Conservation (phyloP, 2,113 vertebrate species). For the Coracopsis vasa region DNA sequence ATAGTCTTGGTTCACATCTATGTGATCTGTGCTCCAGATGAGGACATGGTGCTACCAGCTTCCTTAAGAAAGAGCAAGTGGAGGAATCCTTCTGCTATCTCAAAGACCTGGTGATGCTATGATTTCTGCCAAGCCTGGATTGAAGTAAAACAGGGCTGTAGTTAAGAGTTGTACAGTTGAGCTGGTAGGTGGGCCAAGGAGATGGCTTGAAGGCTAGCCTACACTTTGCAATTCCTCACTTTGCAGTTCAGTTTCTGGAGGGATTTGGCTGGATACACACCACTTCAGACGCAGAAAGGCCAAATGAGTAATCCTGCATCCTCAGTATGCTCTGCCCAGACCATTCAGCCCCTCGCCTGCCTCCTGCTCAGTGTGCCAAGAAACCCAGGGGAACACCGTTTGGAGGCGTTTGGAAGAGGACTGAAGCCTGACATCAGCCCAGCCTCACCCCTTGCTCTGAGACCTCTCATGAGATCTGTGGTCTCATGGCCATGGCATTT, state of each 20-base stretch:
- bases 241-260: not conserved
- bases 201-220: not conserved
- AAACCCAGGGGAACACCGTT: not conserved
- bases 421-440: not conserved
- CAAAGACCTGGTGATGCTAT: not conserved
- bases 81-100: not conserved
- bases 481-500: conserved; percentile 16
- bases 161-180: not conserved
- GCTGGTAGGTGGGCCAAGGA: not conserved
- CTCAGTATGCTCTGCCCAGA: not conserved
- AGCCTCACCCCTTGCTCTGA: not conserved
- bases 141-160: not conserved
- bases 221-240: not conserved
- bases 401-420: not conserved
- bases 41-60: not conserved
- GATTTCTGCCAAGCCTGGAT: not conserved
- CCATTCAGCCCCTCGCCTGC: not conserved
- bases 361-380: not conserved
- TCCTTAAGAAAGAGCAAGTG: not conserved
- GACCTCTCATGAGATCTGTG: not conserved
- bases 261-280: not conserved
- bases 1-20: not conserved
- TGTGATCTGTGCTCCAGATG: not conserved
- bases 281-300: not conserved
- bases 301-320: conserved; percentile 2